Base-by-base conservation (phyloP, 1,140 invertebrate species). In the Drosophila ogumai region DNA sequence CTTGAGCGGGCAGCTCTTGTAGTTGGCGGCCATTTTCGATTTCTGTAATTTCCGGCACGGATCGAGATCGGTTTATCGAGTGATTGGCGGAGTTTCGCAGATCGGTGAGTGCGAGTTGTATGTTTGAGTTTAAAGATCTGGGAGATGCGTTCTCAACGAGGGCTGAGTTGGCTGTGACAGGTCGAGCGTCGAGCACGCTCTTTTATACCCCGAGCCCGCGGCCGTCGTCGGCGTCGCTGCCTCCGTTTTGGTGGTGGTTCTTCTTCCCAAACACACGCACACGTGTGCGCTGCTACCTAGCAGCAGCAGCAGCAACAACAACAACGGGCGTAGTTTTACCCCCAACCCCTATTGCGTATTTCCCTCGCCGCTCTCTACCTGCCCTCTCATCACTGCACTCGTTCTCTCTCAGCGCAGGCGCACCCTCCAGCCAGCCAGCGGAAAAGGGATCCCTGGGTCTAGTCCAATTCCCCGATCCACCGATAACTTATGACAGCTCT, bases 1-100 rank as follows among this genome's bases (percentile, higher is more conserved):
- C 93, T 98, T 98, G 32, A 98, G 94, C 91, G 97, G 97, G 91
- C 97, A 97, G 93, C 96, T 96, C 87, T 96, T 97, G 93, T 97
- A 97, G 92, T 96, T 97, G 78, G 79, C 57, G 41, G 82, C 78
- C 91, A 91, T 91, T 64, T 54, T 74, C 13, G 41, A 32, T 68
- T 46, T 32, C n/a, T 19, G n/a, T 32, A 17, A 22, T 55, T 75
- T 76, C 31, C 44, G 63, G 28, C 55, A 34, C 10, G 40, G 36
- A 34, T 43, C 38, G 38, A 76, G 55, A 50, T 66, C 31, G 10
- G 19, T 44, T 49, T 54, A 43, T 61, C 41, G 22, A 38, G 34
- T 36, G 44, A 66, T 69, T 40, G 17, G 17, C 7, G 44, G 31
- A 15, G 13, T 52, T 52, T 28, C 40, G 52, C 52, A 54, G 52